phyloP scores from a whole-genome alignment of 2,113 vertebrate genomes.

The Narcine bancroftii region DNA sequence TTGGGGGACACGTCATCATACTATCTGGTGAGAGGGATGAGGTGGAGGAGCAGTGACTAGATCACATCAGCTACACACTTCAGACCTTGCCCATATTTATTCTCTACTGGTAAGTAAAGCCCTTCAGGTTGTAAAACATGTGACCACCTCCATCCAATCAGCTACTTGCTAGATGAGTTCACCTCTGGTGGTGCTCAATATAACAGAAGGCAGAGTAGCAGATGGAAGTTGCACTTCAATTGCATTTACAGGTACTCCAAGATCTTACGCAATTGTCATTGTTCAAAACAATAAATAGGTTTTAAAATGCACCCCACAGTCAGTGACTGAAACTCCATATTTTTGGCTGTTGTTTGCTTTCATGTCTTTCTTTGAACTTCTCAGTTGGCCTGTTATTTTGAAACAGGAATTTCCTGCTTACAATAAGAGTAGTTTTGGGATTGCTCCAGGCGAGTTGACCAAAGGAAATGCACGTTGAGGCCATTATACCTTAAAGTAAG shows the following conservation, averaged over 20 bases:
- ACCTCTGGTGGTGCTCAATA: no score
- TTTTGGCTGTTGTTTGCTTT: neutral
- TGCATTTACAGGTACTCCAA: no score
- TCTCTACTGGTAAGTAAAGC: neutral
- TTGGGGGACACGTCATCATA: no score
- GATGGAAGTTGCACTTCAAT: neutral
- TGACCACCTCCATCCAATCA: neutral
- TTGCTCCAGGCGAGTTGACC: neutral
- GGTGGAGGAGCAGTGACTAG: no score
- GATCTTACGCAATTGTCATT: neutral
- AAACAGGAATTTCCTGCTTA: slow-evolving; percentile 31
- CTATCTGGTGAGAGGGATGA: no score
- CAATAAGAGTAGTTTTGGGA: neutral
- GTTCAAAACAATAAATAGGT: neutral
- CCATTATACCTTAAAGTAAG: neutral
- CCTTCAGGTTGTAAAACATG: neutral
- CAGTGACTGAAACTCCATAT: neutral
- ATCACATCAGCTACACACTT: neutral
- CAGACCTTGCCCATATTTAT: neutral
- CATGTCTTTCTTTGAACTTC: neutral
- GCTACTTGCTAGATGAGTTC: neutral
- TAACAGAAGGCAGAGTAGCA: neutral
- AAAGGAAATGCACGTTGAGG: neutral
- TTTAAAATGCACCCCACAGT: neutral
- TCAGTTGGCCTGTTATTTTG: neutral